Conservation (phyloP, 2,888 invertebrate species). For the Pammene aurita region DNA sequence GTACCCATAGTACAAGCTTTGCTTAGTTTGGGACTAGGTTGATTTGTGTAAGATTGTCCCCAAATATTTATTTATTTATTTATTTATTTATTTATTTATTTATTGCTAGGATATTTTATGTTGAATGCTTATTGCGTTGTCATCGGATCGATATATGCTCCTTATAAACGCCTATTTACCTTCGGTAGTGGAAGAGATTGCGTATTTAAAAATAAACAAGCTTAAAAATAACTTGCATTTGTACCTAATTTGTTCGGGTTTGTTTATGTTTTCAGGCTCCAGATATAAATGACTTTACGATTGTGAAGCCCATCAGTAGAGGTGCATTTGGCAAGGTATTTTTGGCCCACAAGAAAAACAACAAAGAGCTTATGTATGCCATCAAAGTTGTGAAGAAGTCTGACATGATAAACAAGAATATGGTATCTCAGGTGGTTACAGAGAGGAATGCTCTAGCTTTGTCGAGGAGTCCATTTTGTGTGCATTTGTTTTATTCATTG, state of each 20-base stretch:
- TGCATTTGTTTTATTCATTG: constrained; percentile 95
- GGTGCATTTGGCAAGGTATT: constrained; percentile 99
- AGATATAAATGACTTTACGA: constrained; percentile 94
- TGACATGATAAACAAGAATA: constrained; percentile 97
- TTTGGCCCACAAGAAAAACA: constrained; percentile 93
- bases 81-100: too few relatives aligned
- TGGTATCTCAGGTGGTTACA: constrained; percentile 95
- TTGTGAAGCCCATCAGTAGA: constrained; percentile 96
- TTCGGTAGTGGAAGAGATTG: too few relatives aligned
- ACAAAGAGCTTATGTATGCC: constrained; percentile 92
- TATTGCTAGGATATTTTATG: not conserved
- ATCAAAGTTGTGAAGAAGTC: constrained; percentile 98
- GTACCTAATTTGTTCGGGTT: too few relatives aligned
- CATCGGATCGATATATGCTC: not conserved
- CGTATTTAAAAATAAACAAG: not conserved
- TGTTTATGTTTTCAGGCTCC: constrained; percentile 82
- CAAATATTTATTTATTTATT: too few relatives aligned
- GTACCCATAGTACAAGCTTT: too few relatives aligned
- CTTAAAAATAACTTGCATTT: not conserved
- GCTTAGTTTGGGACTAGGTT: too few relatives aligned
- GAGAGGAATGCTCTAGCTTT: constrained; percentile 96
- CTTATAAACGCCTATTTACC: not conserved
- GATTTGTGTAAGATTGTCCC: too few relatives aligned
- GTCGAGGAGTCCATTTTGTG: constrained; percentile 96
- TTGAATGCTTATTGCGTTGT: not conserved